Conservation (phyloP, 2,797 vertebrate genomes). For the Dallia pectoralis region DNA sequence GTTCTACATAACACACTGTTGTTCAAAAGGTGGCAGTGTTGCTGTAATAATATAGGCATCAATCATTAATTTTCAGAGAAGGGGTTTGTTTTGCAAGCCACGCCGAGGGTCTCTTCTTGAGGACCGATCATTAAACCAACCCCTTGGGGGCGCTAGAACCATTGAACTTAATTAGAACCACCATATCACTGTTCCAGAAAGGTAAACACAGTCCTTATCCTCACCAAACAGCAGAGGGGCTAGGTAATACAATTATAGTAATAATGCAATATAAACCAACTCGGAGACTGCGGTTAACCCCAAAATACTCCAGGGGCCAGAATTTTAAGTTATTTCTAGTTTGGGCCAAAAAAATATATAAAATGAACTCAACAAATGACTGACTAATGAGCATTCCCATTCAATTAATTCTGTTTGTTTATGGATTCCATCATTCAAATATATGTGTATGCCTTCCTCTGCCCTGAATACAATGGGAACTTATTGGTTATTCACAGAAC, state of each 20-base stretch:
- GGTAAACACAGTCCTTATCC: background rate
- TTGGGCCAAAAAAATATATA: too few relatives aligned
- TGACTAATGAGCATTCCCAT: too few relatives aligned
- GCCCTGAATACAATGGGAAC: background rate
- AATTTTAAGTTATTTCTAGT: too few relatives aligned
- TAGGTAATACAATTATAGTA: background rate
- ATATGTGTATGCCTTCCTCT: too few relatives aligned
- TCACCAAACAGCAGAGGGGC: background rate
- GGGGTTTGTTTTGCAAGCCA: background rate
- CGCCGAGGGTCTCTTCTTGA: background rate
- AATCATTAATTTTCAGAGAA: background rate
- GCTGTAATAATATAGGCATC: background rate
- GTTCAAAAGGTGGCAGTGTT: background rate
- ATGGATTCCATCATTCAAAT: too few relatives aligned
- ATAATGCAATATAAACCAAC: background rate
- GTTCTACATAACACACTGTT: background rate
- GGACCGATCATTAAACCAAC: conserved; percentile 28
- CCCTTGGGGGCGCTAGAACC: conserved; percentile 44
- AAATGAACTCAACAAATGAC: too few relatives aligned
- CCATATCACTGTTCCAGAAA: background rate
- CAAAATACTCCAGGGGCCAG: background rate
- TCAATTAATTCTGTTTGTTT: too few relatives aligned
- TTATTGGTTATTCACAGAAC: background rate
- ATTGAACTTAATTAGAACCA: background rate
- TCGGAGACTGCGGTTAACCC: background rate